These are phyloP conservation scores for Mystacornis crossleyi DNA, from an alignment of 2,113 vertebrate genomes.

Conservation along the genomic window DNA sequence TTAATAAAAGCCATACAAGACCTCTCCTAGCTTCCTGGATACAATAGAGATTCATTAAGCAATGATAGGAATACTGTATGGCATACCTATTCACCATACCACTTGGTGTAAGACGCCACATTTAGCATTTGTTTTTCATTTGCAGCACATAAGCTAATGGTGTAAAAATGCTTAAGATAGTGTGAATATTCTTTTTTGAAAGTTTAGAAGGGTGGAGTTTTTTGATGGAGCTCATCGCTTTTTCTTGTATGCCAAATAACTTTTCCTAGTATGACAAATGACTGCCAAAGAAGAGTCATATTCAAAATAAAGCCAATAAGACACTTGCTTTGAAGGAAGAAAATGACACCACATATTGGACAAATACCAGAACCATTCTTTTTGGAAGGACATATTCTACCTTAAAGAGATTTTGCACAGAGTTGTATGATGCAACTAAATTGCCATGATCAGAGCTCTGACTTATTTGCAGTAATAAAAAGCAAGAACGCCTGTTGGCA, in stretches of 20 bases:
- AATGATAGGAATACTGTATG: slow-evolving; percentile 26
- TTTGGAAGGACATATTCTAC: neutral
- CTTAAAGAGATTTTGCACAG: neutral
- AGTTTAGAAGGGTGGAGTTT: neutral
- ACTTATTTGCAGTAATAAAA: neutral
- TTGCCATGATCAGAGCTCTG: neutral
- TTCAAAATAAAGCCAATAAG: neutral
- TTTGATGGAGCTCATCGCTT: neutral
- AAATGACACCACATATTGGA: neutral
- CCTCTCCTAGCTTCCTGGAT: slow-evolving; percentile 28
- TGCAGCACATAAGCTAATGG: neutral
- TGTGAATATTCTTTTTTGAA: neutral
- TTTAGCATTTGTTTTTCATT: slow-evolving; percentile 26
- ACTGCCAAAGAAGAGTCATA: neutral
- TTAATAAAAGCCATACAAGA: slow-evolving; percentile 69
- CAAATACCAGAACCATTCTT: neutral
- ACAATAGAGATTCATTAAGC: slow-evolving; percentile 49
- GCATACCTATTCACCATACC: slow-evolving; percentile 17
- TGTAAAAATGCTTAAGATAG: slow-evolving; percentile 13
- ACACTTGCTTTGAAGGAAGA: neutral
- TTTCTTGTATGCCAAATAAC: neutral
- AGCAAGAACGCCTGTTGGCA: neutral
- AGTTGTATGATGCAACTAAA: neutral
- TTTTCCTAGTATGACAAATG: neutral
- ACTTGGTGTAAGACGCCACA: neutral